These are phyloP conservation scores for Bombus affinis DNA, from an alignment of 1,140 invertebrate genomes.

Conservation along the genomic window DNA sequence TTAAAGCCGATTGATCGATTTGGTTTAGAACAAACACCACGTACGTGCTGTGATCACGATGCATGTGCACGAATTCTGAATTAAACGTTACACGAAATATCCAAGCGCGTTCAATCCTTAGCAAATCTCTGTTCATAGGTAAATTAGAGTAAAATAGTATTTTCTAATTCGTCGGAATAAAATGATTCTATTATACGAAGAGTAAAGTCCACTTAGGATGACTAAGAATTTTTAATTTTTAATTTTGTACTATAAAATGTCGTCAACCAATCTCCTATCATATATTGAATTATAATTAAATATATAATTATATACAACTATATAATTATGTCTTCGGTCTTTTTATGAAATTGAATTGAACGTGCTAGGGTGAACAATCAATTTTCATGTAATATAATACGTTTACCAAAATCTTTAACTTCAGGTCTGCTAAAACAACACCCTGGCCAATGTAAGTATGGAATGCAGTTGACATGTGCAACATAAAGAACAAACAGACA, in stretches of 20 bases:
- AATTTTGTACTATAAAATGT: not conserved
- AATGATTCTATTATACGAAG: not conserved
- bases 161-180: not conserved
- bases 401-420: no score
- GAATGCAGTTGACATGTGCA: slow-evolving; percentile 4
- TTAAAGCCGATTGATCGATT: slow-evolving; percentile 61
- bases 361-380: no score
- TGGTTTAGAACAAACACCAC: slow-evolving; percentile 35
- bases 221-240: not conserved
- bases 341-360: no score
- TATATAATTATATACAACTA: no score
- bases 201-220: no score
- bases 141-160: not conserved
- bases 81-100: not conserved
- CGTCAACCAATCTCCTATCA: not conserved
- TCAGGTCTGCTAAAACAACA: no score
- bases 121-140: not conserved
- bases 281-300: no score
- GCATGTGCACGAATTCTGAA: slow-evolving; percentile 37
- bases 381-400: no score
- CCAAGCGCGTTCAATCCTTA: not conserved
- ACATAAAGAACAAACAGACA: slow-evolving; percentile 57
- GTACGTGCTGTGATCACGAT: not conserved
- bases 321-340: no score
- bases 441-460: not conserved